Percentiles rank a stretch among this genome's conserved stretches.
These are phyloP conservation scores for Stichodactyla helianthus DNA, from an alignment of 64 coral and sea anemone species.

Conservation along the genomic window DNA sequence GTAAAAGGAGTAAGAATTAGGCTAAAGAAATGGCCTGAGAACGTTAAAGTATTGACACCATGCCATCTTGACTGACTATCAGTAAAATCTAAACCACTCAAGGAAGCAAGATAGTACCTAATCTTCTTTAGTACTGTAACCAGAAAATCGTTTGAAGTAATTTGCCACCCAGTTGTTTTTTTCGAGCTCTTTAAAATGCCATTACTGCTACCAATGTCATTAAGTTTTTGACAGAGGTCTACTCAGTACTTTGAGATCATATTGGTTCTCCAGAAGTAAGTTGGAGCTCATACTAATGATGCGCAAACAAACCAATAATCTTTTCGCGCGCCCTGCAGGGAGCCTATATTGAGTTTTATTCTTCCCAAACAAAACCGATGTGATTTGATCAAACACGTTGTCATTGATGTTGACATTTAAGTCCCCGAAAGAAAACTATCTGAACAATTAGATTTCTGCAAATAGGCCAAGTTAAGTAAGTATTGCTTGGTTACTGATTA, in stretches of 20 bases:
- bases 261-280: not conserved
- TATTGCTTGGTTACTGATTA: not conserved
- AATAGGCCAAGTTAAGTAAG: conserved; percentile 6
- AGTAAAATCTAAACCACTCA: not conserved
- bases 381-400: conserved; percentile 10
- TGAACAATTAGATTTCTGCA: not conserved
- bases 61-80: not conserved
- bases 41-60: not conserved
- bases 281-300: conserved; percentile 8
- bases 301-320: not conserved
- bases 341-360: not conserved
- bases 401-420: not conserved
- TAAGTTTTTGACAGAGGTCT: conserved; percentile 1
- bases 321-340: not conserved
- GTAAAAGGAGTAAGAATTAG: not conserved
- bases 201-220: not conserved
- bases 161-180: not conserved
- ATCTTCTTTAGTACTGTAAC: conserved; percentile 11
- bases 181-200: not conserved
- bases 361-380: conserved; percentile 8
- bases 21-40: not conserved
- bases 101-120: not conserved
- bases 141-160: not conserved
- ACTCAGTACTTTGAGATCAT: not conserved
- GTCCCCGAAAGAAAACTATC: not conserved